phyloP scores from a whole-genome alignment of 2,113 vertebrate species.

The Clinocottus analis region DNA sequence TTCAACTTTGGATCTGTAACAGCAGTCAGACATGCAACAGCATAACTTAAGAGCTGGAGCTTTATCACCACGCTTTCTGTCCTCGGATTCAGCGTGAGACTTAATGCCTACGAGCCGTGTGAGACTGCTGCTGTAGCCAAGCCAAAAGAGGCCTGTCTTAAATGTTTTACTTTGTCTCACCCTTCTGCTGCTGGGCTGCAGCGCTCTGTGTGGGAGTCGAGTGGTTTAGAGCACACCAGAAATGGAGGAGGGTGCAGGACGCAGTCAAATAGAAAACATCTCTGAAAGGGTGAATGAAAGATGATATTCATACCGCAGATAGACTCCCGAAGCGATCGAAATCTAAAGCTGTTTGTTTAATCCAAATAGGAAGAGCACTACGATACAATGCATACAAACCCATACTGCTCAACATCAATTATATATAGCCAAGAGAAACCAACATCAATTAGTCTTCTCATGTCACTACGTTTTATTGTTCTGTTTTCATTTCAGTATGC shows the following conservation, averaged over 20 bases:
- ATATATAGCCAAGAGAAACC: slow-evolving; percentile 39
- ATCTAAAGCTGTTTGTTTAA: slow-evolving; percentile 59
- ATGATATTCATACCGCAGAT: slow-evolving; percentile 40
- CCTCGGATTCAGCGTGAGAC: slow-evolving; percentile 30
- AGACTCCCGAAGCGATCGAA: slow-evolving; percentile 44
- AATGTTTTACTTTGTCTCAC: slow-evolving; percentile 39
- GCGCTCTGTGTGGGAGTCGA: slow-evolving; percentile 53
- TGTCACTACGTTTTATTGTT: slow-evolving; percentile 25
- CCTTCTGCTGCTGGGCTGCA: slow-evolving; percentile 47
- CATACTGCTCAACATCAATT: slow-evolving; percentile 38
- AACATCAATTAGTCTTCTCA: slow-evolving; percentile 32
- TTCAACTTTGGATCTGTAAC: slow-evolving; percentile 43
- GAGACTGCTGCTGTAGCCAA: slow-evolving; percentile 45
- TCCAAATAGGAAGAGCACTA: slow-evolving; percentile 31
- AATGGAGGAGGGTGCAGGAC: slow-evolving; percentile 39
- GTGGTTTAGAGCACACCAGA: slow-evolving; percentile 58
- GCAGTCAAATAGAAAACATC: slow-evolving; percentile 63
- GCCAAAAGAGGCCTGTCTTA: slow-evolving; percentile 47
- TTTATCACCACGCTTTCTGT: slow-evolving; percentile 34
- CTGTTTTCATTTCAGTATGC: slow-evolving; percentile 4
- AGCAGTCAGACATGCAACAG: slow-evolving; percentile 30
- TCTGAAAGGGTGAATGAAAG: slow-evolving; percentile 61
- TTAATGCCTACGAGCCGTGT: slow-evolving; percentile 39
- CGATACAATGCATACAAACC: slow-evolving; percentile 29
- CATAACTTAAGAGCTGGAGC: slow-evolving; percentile 43